Percentiles rank a stretch among this genome's conserved stretches.
These are phyloP conservation scores for Julus scandinavius DNA, from an alignment of 2,888 invertebrate genomes.

Conservation along the genomic window DNA sequence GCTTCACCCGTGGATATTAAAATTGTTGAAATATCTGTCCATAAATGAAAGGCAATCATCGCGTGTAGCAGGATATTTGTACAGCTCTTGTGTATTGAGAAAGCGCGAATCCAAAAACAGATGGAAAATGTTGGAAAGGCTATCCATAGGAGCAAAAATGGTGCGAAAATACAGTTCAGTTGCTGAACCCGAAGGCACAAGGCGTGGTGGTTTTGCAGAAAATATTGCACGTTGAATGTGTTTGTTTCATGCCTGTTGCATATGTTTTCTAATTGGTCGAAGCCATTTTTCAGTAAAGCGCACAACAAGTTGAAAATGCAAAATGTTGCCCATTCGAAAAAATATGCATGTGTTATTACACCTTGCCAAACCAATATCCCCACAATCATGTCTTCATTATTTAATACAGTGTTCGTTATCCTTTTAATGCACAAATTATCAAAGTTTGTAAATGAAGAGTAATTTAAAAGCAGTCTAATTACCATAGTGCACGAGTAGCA, in stretches of 20 bases:
- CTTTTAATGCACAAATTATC: background rate
- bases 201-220: background rate
- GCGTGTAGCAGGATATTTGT: background rate
- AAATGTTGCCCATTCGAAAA: slow-evolving; percentile 13
- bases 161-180: slow-evolving; percentile 2
- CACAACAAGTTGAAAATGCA: background rate
- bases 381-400: background rate
- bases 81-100: background rate
- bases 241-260: background rate
- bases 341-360: background rate
- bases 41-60: background rate
- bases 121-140: background rate
- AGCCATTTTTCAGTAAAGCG: background rate
- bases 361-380: background rate
- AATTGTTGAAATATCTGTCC: background rate
- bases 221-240: background rate
- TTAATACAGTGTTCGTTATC: background rate
- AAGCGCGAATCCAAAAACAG: background rate
- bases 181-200: background rate
- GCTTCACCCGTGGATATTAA: background rate
- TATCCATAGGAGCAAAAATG: background rate
- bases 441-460: background rate
- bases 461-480: background rate
- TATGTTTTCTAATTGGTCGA: background rate
- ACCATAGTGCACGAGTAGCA: background rate